phyloP scores from a whole-genome alignment of 2,797 vertebrate genomes.

The Notolepis coatsorum region DNA sequence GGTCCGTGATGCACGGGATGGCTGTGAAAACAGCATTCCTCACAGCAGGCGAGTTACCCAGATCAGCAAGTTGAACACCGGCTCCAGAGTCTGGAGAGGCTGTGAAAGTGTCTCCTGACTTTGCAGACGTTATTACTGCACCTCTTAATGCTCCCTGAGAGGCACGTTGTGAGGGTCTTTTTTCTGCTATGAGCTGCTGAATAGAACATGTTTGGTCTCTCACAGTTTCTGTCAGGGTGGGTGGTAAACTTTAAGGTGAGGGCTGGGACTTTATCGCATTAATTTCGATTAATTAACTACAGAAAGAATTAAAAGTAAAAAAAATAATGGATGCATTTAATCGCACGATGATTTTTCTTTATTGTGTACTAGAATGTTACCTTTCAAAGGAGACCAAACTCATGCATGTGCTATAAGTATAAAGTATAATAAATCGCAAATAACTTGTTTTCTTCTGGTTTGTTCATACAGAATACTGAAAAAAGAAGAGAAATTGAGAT shows the following conservation, averaged over 20 bases:
- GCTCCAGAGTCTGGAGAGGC: constrained; percentile 24
- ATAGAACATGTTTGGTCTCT: not conserved
- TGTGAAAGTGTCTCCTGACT: constrained; percentile 27
- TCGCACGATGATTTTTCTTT: too few relatives aligned
- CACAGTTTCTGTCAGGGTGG: not conserved
- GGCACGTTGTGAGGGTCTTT: not conserved
- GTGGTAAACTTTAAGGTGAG: constrained; percentile 3
- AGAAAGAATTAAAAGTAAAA: too few relatives aligned
- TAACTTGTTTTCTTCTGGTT: too few relatives aligned
- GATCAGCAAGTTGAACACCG: constrained; percentile 30
- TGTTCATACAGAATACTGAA: too few relatives aligned
- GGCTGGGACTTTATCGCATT: too few relatives aligned
- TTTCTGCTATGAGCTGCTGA: not conserved
- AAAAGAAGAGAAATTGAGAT: too few relatives aligned
- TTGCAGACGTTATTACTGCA: constrained; percentile 15
- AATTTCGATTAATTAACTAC: too few relatives aligned
- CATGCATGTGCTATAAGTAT: too few relatives aligned
- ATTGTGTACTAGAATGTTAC: too few relatives aligned
- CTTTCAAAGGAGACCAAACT: too few relatives aligned
- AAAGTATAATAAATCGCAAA: too few relatives aligned
- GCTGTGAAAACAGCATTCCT: constrained; percentile 47
- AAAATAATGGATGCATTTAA: too few relatives aligned
- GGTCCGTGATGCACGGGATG: constrained; percentile 35
- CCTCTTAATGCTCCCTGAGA: constrained; percentile 1
- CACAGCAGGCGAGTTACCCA: constrained; percentile 5